These are phyloP conservation scores for Hemitrygon akajei DNA, from an alignment of 2,797 vertebrate species.

Conservation along the genomic window DNA sequence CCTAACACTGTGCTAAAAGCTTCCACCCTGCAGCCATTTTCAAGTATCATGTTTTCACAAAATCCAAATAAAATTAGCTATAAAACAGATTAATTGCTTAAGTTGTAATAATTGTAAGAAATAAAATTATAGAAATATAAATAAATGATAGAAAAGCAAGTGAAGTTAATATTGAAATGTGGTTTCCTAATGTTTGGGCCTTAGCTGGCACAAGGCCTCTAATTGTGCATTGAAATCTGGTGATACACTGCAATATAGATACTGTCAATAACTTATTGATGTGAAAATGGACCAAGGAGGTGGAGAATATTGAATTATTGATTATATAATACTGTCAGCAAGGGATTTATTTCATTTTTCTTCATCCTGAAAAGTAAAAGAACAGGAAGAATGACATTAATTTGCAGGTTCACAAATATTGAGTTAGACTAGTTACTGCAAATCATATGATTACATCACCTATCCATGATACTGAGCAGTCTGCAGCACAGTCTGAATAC, in stretches of 20 bases:
- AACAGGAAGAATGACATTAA: background rate
- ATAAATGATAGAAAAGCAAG: background rate
- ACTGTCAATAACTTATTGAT: constrained; percentile 1
- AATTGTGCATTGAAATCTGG: background rate
- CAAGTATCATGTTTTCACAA: background rate
- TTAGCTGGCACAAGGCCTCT: background rate
- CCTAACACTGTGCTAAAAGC: background rate
- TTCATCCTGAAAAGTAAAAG: constrained; percentile 12
- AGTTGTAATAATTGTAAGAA: background rate
- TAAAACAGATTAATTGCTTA: constrained; percentile 25
- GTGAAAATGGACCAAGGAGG: background rate
- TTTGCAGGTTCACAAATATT: background rate
- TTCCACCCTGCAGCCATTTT: background rate
- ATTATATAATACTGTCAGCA: background rate
- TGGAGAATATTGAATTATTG: constrained; percentile 3
- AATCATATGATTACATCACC: constrained; percentile 4
- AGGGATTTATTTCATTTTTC: constrained; percentile 19
- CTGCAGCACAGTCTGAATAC: background rate
- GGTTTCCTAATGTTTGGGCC: background rate
- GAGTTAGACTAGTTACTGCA: background rate
- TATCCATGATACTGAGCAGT: background rate
- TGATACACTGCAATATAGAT: background rate
- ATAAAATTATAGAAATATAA: background rate
- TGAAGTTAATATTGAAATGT: background rate
- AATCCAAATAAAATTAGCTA: constrained; percentile 17